Conservation (phyloP, 2,113 vertebrate species). For the Irena cyanogastra region DNA sequence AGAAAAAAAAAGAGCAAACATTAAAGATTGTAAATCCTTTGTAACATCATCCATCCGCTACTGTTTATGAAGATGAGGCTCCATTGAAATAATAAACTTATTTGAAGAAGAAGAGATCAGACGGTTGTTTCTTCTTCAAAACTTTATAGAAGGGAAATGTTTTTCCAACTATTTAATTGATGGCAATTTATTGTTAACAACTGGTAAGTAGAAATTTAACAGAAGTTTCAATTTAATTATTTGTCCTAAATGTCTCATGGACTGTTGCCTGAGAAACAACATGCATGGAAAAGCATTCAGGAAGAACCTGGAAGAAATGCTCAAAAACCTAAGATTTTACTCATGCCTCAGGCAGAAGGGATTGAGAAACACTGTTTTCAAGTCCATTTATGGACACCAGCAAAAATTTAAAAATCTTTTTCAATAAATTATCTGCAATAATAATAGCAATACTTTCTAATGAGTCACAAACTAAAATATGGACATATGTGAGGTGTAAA, state of each 20-base stretch:
- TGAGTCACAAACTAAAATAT: background rate
- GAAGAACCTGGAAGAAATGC: background rate
- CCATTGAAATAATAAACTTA: background rate
- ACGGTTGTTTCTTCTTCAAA: background rate
- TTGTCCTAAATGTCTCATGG: background rate
- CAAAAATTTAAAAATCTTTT: background rate
- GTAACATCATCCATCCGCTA: background rate
- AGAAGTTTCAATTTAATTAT: background rate
- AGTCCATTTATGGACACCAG: background rate
- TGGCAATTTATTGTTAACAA: background rate
- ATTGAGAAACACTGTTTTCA: background rate
- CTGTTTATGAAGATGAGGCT: background rate
- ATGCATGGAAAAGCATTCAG: background rate
- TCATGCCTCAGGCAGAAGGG: background rate
- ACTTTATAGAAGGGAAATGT: background rate
- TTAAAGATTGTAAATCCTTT: background rate
- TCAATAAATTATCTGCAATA: background rate
- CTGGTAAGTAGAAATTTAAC: background rate
- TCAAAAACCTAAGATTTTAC: background rate
- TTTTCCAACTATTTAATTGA: background rate
- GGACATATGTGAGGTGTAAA: background rate
- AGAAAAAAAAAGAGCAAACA: background rate
- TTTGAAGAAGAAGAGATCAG: background rate
- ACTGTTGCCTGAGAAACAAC: background rate
- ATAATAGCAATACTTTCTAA: background rate